These are phyloP conservation scores for Parthenolecanium corni DNA, from an alignment of 2,888 invertebrate species.

Conservation along the genomic window DNA sequence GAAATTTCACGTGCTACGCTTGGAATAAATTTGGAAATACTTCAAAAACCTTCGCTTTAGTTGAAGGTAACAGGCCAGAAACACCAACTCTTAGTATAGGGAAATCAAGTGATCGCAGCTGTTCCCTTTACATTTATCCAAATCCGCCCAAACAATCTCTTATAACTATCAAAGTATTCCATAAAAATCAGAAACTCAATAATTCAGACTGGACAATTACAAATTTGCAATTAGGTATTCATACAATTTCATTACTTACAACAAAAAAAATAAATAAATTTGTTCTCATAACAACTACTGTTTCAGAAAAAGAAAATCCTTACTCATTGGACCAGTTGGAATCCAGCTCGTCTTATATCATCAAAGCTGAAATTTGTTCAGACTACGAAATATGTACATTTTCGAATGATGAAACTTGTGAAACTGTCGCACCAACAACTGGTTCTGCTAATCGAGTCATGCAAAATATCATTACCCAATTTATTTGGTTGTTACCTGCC, in stretches of 20 bases:
- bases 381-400: background rate
- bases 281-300: background rate
- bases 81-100: background rate
- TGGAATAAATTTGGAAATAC: background rate
- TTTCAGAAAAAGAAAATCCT: background rate
- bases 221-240: too few relatives aligned
- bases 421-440: background rate
- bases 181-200: too few relatives aligned
- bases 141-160: too few relatives aligned
- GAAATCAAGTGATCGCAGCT: background rate
- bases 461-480: background rate
- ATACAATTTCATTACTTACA: too few relatives aligned
- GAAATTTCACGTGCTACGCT: slow-evolving; percentile 2
- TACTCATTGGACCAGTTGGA: slow-evolving; percentile 1
- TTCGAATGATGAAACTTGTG: background rate
- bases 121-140: too few relatives aligned
- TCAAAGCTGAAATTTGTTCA: background rate
- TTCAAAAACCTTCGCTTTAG: background rate
- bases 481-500: slow-evolving; percentile 8
- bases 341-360: background rate
- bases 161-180: too few relatives aligned
- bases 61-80: background rate
- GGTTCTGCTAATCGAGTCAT: background rate
- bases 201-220: too few relatives aligned
- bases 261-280: too few relatives aligned